Evolutionary conservation across 2,113 vertebrate genomes (phyloP).

Genomic region (Apus apus): DNA sequence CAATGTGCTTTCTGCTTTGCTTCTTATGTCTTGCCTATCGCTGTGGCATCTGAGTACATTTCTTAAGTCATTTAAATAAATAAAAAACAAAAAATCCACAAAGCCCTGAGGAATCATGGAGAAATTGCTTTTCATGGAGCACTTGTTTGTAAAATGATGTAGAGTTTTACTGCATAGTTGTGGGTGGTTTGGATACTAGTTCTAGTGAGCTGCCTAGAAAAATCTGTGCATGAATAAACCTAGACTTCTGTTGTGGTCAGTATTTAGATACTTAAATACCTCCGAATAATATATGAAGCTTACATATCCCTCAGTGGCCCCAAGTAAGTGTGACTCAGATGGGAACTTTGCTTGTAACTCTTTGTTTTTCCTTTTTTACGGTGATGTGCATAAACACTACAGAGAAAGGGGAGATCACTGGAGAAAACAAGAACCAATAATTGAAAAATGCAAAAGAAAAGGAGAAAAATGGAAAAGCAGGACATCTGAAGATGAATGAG

Average conservation of each 20-base stretch:
- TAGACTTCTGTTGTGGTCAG: neutral
- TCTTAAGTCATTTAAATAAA: conserved; percentile 49
- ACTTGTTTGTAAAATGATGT: conserved; percentile 31
- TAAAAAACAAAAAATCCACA: conserved; percentile 15
- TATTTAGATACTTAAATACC: neutral
- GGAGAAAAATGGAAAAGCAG: neutral
- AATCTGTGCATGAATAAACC: neutral
- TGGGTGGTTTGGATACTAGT: conserved; percentile 16
- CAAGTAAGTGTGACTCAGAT: neutral
- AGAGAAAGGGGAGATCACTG: neutral
- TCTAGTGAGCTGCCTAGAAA: neutral
- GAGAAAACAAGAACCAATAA: neutral
- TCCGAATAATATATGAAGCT: neutral
- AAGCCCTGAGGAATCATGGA: conserved; percentile 21
- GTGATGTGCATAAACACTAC: neutral
- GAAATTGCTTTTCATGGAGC: conserved; percentile 2
- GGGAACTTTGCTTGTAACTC: neutral
- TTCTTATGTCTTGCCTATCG: neutral
- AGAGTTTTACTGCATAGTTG: conserved; percentile 27
- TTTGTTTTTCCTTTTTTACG: neutral
- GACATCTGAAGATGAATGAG: neutral
- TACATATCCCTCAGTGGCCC: neutral
- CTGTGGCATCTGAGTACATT: neutral
- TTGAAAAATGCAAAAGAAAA: neutral
- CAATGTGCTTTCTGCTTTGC: neutral